Percentiles rank a stretch among this genome's conserved stretches.
Conservation (phyloP, 2,888 invertebrate genomes). For the Hybos culiciformis region DNA sequence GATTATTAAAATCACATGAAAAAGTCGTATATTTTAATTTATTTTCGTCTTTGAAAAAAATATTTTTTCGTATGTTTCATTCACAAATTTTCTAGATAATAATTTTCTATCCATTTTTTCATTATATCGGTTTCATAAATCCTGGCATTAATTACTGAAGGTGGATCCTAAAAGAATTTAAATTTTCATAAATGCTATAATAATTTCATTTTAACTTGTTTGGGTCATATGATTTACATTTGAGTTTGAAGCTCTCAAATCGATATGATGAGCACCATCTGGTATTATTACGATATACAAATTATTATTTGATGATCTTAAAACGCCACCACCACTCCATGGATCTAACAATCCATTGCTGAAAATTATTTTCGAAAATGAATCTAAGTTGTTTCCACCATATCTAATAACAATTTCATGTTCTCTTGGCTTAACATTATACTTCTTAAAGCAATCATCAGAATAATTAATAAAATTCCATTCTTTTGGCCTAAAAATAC, state of each 20-base stretch:
- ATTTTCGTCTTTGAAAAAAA: no score
- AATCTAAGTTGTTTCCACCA: constrained; percentile 58
- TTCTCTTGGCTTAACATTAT: constrained; percentile 49
- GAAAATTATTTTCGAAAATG: constrained; percentile 52
- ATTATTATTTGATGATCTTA: constrained; percentile 47
- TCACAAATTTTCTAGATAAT: no score
- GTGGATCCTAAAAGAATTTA: not conserved
- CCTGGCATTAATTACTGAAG: not conserved
- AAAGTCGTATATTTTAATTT: no score
- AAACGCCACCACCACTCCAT: constrained; percentile 70
- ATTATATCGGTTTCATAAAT: no score
- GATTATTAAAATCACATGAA: no score
- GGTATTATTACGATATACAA: constrained; percentile 57
- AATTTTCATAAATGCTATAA: not conserved
- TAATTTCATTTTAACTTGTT: not conserved
- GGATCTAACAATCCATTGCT: constrained; percentile 73
- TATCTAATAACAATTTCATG: constrained; percentile 59
- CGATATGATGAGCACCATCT: constrained; percentile 69
- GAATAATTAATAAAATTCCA: constrained; percentile 65
- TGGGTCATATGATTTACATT: constrained; percentile 7
- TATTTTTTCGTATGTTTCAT: no score
- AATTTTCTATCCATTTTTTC: no score
- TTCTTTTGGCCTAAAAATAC: constrained; percentile 49
- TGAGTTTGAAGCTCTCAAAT: constrained; percentile 44
- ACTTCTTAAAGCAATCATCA: constrained; percentile 49